Evolutionary conservation across 2,113 vertebrate species (phyloP).

Genomic region (Thermophis baileyi): DNA sequence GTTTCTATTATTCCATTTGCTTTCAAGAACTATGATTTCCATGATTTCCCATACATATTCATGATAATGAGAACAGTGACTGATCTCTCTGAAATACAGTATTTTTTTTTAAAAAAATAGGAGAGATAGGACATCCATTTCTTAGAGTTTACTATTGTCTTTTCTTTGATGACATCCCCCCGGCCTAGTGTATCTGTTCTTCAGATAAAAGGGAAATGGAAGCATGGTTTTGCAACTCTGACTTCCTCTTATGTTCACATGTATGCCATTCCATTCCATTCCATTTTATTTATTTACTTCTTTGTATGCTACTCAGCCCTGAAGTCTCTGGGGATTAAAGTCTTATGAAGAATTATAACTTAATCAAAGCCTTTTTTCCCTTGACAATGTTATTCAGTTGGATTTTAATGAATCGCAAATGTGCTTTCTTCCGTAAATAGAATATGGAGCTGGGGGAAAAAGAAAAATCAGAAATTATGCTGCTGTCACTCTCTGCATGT

Average conservation of each 20-base stretch:
- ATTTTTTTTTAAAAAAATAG: slow-evolving; percentile 46
- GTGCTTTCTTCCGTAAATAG: slow-evolving; percentile 37
- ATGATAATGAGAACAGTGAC: not conserved
- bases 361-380: slow-evolving; percentile 39
- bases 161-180: slow-evolving; percentile 31
- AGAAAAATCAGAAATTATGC: not conserved
- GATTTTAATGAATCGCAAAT: slow-evolving; percentile 62
- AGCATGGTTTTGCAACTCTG: slow-evolving; percentile 53
- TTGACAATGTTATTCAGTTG: slow-evolving; percentile 59
- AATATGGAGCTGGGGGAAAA: slow-evolving; percentile 16
- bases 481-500: not conserved
- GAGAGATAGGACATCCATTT: slow-evolving; percentile 43
- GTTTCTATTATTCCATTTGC: slow-evolving; percentile 31
- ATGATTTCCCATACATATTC: slow-evolving; percentile 52
- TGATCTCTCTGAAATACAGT: slow-evolving; percentile 57
- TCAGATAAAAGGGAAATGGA: slow-evolving; percentile 49
- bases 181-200: not conserved
- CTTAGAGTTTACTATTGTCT: slow-evolving; percentile 47
- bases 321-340: slow-evolving; percentile 35
- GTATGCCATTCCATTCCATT: not conserved
- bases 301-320: not conserved
- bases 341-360: slow-evolving; percentile 62
- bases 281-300: not conserved
- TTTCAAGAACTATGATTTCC: slow-evolving; percentile 44
- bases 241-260: slow-evolving; percentile 58